Percentiles rank a stretch among this genome's conserved stretches.
phyloP scores from a whole-genome alignment of 2,888 invertebrate species.

The Thera britannica region DNA sequence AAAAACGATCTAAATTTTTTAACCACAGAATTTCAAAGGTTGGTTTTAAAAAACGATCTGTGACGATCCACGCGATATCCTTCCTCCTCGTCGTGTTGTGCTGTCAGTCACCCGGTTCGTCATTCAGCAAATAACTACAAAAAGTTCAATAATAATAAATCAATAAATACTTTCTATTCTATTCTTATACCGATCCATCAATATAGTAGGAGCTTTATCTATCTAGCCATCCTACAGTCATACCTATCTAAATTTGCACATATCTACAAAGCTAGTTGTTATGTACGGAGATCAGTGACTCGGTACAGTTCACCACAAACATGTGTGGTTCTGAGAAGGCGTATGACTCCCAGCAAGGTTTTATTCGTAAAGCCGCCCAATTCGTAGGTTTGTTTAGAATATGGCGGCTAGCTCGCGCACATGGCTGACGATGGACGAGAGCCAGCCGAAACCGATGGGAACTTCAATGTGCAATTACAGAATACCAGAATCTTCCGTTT shows the following conservation, averaged over 20 bases:
- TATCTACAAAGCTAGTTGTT: not conserved
- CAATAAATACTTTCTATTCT: too few species aligned
- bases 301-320: conserved; percentile 35
- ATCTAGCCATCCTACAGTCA: not conserved
- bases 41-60: not conserved
- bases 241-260: conserved; percentile 1
- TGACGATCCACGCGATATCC: too few species aligned
- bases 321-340: conserved; percentile 53
- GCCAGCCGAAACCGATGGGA: conserved; percentile 64
- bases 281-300: not conserved
- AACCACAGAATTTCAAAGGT: not conserved
- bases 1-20: not conserved
- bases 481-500: conserved; percentile 31
- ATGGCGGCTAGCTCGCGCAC: conserved; percentile 61
- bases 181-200: too few species aligned
- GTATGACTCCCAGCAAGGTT: conserved; percentile 52
- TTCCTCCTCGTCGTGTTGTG: too few species aligned
- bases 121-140: too few species aligned
- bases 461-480: conserved; percentile 44
- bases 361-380: conserved; percentile 69
- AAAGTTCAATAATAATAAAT: too few species aligned
- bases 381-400: conserved; percentile 76
- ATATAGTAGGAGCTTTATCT: too few species aligned
- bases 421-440: conserved; percentile 73
- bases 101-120: too few species aligned